Conservation (phyloP, 2,888 invertebrate genomes). For the Drosophila hamatofila region DNA sequence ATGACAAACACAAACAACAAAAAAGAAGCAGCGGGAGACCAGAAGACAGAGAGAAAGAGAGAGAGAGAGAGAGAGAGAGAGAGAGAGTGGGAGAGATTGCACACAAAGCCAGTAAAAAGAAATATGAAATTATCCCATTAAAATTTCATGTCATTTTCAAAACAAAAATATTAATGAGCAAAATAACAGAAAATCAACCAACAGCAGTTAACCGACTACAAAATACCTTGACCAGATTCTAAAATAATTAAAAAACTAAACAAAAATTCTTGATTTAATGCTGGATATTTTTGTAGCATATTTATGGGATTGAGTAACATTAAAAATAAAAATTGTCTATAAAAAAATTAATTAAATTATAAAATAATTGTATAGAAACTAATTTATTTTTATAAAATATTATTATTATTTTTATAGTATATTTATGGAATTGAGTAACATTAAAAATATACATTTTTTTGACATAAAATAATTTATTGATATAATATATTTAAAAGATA, state of each 20-base stretch:
- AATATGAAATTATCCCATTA: constrained; percentile 71
- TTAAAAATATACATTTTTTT: too few species aligned
- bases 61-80: constrained; percentile 1
- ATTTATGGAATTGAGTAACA: too few species aligned
- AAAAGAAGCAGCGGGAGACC: background rate
- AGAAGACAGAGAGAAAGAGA: background rate
- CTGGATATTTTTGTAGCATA: too few species aligned
- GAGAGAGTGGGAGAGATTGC: background rate
- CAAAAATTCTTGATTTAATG: background rate
- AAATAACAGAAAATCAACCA: background rate
- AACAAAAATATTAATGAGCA: constrained; percentile 16
- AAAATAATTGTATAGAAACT: too few species aligned
- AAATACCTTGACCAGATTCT: background rate
- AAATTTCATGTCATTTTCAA: constrained; percentile 79
- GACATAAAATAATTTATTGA: too few species aligned
- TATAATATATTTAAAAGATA: too few species aligned
- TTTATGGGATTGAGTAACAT: too few species aligned
- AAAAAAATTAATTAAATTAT: too few species aligned
- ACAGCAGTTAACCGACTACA: background rate
- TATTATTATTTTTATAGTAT: too few species aligned
- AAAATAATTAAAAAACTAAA: background rate
- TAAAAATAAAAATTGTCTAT: too few species aligned
- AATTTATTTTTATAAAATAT: too few species aligned
- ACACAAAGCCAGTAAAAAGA: constrained; percentile 18
- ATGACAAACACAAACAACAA: background rate